A percentile compares a stretch with the other conserved stretches of the same genome.
Conservation (phyloP, 2,797 vertebrate genomes). For the Myripristis murdjan region DNA sequence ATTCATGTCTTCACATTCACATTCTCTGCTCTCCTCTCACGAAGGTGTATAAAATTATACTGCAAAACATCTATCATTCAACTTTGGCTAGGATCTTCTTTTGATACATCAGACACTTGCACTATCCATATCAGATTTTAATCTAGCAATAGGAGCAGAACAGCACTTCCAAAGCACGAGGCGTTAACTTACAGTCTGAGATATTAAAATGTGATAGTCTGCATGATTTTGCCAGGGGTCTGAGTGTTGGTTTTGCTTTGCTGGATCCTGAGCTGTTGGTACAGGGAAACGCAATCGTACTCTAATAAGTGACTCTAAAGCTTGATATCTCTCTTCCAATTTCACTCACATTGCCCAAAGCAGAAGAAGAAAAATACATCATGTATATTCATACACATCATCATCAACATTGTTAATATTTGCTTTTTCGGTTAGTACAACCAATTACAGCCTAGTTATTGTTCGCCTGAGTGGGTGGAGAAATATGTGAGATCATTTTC, state of each 20-base stretch:
- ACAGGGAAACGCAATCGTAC: slow-evolving; percentile 46
- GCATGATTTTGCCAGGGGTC: slow-evolving; percentile 59
- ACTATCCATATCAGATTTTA: slow-evolving; percentile 48
- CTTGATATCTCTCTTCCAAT: slow-evolving; percentile 53
- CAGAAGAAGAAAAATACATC: slow-evolving; percentile 46
- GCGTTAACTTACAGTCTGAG: slow-evolving; percentile 61
- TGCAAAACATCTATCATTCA: slow-evolving; percentile 66
- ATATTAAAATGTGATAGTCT: slow-evolving; percentile 65
- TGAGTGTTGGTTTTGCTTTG: slow-evolving; percentile 69
- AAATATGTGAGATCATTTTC: slow-evolving; percentile 40
- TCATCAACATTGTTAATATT: slow-evolving; percentile 68
- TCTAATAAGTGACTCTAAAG: slow-evolving; percentile 59
- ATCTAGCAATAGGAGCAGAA: slow-evolving; percentile 62
- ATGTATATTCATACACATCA: slow-evolving; percentile 68
- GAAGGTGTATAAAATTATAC: slow-evolving; percentile 46
- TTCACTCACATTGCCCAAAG: slow-evolving; percentile 50
- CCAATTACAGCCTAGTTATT: slow-evolving; percentile 66
- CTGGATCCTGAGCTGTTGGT: slow-evolving; percentile 73
- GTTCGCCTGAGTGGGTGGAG: slow-evolving; percentile 66
- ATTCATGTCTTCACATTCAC: slow-evolving; percentile 61
- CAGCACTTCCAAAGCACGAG: slow-evolving; percentile 68
- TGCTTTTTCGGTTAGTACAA: slow-evolving; percentile 50
- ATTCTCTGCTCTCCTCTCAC: slow-evolving; percentile 56
- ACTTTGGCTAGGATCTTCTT: slow-evolving; percentile 61
- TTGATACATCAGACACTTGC: slow-evolving; percentile 69